Percentiles rank a stretch among this genome's conserved stretches.
Conservation (phyloP, 1,140 invertebrate species). For the Acyrthosiphon pisum region DNA sequence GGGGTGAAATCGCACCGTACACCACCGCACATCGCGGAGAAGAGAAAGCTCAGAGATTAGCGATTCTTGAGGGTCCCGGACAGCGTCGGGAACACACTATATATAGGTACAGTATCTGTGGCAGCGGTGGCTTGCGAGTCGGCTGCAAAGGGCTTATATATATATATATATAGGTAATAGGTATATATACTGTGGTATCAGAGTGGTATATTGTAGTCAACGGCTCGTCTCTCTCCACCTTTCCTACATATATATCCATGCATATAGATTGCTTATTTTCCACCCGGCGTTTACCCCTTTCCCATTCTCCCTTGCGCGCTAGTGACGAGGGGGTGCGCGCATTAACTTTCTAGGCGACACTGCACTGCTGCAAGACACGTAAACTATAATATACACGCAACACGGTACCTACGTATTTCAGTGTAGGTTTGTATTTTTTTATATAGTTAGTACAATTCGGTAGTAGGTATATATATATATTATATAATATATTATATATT, state of each 20-base stretch:
- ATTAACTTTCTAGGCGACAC: constrained; percentile 26
- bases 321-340: background rate
- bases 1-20: background rate
- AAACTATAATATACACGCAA: background rate
- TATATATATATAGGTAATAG: background rate
- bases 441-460: background rate
- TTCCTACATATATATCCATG: background rate
- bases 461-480: background rate
- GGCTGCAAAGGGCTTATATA: background rate
- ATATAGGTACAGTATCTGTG: background rate
- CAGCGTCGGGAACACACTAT: background rate
- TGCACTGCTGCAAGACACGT: background rate
- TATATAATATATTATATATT: background rate
- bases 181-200: background rate
- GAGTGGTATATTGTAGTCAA: background rate
- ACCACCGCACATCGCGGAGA: background rate
- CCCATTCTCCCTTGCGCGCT: background rate
- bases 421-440: background rate
- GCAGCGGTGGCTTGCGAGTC: background rate
- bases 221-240: background rate
- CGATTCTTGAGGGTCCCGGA: constrained; percentile 40
- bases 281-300: constrained; percentile 20
- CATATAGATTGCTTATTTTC: constrained; percentile 56
- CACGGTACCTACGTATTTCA: background rate
- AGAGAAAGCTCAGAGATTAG: constrained; percentile 40